Conservation (phyloP, 2,888 invertebrate genomes). For the Agonopterix heracliana region DNA sequence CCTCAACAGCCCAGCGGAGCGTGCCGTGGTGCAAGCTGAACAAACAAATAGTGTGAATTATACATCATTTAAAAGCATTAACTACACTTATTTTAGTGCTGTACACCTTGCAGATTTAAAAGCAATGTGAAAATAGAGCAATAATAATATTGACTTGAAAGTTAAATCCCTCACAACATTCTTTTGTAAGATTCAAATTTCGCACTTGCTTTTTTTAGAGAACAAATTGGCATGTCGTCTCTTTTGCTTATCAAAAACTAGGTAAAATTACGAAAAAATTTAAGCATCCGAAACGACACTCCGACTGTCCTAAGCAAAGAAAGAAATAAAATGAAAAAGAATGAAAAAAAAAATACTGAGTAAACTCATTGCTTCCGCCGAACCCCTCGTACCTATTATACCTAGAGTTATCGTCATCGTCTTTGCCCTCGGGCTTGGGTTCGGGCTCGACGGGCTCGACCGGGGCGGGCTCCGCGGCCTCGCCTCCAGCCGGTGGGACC, state of each 20-base stretch:
- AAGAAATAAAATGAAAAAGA: constrained; percentile 4
- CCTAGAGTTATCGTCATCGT: constrained; percentile 94
- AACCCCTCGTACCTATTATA: constrained; percentile 83
- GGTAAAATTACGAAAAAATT: constrained; percentile 1
- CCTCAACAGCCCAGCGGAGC: neutral
- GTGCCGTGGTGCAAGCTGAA: constrained; percentile 14
- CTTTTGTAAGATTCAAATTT: neutral
- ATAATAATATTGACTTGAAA: neutral
- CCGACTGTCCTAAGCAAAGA: constrained; percentile 4
- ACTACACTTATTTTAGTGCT: constrained; percentile 8
- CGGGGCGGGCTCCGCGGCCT: constrained; percentile 59
- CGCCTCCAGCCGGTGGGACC: constrained; percentile 64
- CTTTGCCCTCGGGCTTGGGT: constrained; percentile 69
- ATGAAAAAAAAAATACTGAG: constrained; percentile 22
- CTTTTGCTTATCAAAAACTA: constrained; percentile 5
- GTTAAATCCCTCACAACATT: neutral
- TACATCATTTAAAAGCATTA: constrained; percentile 4
- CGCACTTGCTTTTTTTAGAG: neutral
- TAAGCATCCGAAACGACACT: constrained; percentile 4
- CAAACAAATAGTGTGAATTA: constrained; percentile 13
- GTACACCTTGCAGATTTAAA: constrained; percentile 1
- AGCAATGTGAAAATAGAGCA: constrained; percentile 7
- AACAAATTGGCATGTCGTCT: constrained; percentile 18
- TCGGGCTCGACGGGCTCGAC: constrained; percentile 57
- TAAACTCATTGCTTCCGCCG: constrained; percentile 70